Evolutionary conservation across 2,797 vertebrate genomes (phyloP), one percentile per base, ranked within the genome.

Genomic region (Trachops cirrhosus): DNA sequence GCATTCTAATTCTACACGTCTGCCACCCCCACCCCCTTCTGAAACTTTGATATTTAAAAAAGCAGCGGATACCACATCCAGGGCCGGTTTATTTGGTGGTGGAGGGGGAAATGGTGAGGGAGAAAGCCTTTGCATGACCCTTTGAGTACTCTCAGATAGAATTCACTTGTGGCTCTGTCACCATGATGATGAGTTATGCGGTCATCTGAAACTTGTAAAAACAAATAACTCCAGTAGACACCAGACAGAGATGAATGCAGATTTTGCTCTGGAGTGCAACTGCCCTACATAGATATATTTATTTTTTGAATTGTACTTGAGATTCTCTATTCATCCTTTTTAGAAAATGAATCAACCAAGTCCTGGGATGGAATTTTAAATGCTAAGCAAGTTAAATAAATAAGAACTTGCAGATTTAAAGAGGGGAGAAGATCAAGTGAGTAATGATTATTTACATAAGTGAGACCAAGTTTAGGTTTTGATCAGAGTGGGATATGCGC

Each of bases 341-440:
- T 86, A 52, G 82, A 68, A 88, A 96, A 95, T 59, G 95, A 94
- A 95, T 96, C 97, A 91, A 75, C 73, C 34, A 77, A 62, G 80
- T 74, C 93, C 94, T 79, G 24, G 70, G 88, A 93, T 96, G 91
- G 97, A 97, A 97, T 97, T 97, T 97, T 97, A 97, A 97, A 97
- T 96, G 96, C 94, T 96, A 92, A 91, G 95, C 93, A 97, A 97
- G 95, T 97, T 96, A 97, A 98, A 97, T 96, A 92, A 98, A 96
- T 97, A 98, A 94, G 91, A 96, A 96, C 68, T 77, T 97, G 46
- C 87, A 11, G 85, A 54, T 83, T 94, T 92, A 41, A 92, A 68
- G 26, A 88, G 11, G 87, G 41, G 94, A 84, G 94, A 97, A 92
- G 89, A 97, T 92, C 77, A 1, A 50, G 89, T 94, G 90, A 88